Conservation (phyloP, 2,113 vertebrate species). For the Urocitellus parryii region DNA sequence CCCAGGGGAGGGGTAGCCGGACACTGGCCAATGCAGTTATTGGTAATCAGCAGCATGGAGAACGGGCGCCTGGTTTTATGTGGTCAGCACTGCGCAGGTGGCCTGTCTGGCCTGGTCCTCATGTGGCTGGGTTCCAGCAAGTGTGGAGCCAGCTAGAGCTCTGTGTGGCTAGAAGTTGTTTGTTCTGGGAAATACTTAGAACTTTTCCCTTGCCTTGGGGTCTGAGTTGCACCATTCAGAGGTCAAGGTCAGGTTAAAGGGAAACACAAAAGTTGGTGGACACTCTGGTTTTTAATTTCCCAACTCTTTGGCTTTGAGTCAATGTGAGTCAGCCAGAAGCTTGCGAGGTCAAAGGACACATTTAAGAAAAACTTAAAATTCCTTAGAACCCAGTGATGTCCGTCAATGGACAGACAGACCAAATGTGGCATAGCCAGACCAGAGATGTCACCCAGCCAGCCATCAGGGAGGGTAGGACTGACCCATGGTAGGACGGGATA, state of each 20-base stretch:
- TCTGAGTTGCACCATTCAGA: background rate
- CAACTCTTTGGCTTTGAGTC: background rate
- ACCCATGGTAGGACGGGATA: accelerated
- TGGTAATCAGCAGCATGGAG: background rate
- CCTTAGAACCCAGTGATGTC: background rate
- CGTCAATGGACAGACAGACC: background rate
- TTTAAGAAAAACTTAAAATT: background rate
- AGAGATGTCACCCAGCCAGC: no score
- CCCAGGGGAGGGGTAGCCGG: background rate
- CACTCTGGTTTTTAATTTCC: background rate
- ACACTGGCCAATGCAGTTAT: background rate
- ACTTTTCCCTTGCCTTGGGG: background rate
- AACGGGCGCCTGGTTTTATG: background rate
- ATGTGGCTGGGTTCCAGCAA: background rate
- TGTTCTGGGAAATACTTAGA: background rate
- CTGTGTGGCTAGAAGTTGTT: background rate
- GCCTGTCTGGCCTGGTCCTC: accelerated
- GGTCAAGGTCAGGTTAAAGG: background rate
- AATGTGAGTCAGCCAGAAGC: background rate
- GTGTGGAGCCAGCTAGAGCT: background rate
- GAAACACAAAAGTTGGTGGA: background rate
- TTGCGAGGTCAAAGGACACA: background rate
- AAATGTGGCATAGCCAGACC: background rate
- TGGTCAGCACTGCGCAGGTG: background rate
- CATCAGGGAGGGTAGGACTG: no score